phyloP scores from a whole-genome alignment of 2,888 invertebrate species.

The Entomobrya multifasciata region DNA sequence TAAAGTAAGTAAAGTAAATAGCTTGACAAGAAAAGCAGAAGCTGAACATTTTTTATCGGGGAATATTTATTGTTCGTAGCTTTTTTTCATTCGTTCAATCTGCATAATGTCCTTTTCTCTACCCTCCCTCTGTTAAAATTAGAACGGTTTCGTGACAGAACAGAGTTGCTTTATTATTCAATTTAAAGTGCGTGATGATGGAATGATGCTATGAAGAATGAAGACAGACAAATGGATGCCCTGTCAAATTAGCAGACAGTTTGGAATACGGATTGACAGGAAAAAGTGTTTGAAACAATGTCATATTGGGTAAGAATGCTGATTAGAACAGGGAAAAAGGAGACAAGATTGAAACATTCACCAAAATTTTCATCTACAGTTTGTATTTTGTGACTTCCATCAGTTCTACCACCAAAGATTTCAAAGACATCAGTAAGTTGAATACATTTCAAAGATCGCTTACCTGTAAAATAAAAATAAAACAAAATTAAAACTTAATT shows the following conservation, averaged over 20 bases:
- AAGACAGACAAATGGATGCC: background rate
- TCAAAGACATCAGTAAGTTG: background rate
- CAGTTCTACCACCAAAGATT: background rate
- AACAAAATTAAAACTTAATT: background rate
- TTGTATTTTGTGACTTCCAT: too few species aligned
- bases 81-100: slow-evolving; percentile 26
- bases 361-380: too few species aligned
- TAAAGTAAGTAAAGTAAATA: slow-evolving; percentile 20
- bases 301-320: too few species aligned
- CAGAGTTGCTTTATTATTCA: background rate
- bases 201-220: background rate
- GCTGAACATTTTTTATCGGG: slow-evolving; percentile 21
- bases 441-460: background rate
- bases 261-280: background rate
- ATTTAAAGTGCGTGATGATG: background rate
- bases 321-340: too few species aligned
- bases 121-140: background rate
- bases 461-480: slow-evolving; percentile 34
- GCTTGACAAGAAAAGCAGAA: slow-evolving; percentile 18
- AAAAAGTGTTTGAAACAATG: background rate
- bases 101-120: slow-evolving; percentile 17
- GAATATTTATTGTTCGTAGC: slow-evolving; percentile 15
- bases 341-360: too few species aligned
- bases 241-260: background rate
- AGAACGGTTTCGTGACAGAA: background rate